Evolutionary conservation across 2,888 invertebrate species (phyloP), one percentile per base, ranked within the genome.

Genomic region (Patella depressa): DNA sequence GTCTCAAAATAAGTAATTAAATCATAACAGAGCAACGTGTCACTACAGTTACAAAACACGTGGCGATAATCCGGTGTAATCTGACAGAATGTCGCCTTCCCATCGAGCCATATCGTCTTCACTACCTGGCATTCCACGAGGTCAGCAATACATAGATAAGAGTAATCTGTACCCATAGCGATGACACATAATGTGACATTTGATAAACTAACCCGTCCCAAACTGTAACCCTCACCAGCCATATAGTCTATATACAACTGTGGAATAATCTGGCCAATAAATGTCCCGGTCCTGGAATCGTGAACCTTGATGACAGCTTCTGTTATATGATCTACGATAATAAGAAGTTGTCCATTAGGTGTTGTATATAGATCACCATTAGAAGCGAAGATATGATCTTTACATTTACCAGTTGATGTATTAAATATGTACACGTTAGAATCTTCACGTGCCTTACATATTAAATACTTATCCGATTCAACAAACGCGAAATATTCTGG

Each of bases 291-390:
- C n/a, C 84, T 82, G 0, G 87, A 79, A 12, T 85, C 83, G 80
- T 91, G 91, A 24, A 91, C 81, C 80, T 91, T 91, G 45, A 91
- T 85, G 1, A 89, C 83, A 73, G 89, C 90, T 82, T 89, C 87
- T 4, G 87, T 88, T 24, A 86, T 84, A 78, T 89, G 87, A 76
- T 91, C 91, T 7, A 90, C 86, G 34, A 91, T 85, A 15, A 89
- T 84, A 53, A 89, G 83, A 17, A 85, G 83, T 53, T 82, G 79
- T 14, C 88, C 89, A 76, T 84, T 80, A 15, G 90, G 89, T 2
- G 91, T 88, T 15, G 88, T 79, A 78, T 89, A 83, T 45, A 91
- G 82, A 53, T 88, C 86, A 2, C 91, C 91, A 59, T 86, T 85
- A 2, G 91, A 91, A 9, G 89, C 83, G 73, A 86, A 84, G 7